Base-by-base conservation (phyloP, 1,140 invertebrate genomes). In the Polyergus mexicanus region DNA sequence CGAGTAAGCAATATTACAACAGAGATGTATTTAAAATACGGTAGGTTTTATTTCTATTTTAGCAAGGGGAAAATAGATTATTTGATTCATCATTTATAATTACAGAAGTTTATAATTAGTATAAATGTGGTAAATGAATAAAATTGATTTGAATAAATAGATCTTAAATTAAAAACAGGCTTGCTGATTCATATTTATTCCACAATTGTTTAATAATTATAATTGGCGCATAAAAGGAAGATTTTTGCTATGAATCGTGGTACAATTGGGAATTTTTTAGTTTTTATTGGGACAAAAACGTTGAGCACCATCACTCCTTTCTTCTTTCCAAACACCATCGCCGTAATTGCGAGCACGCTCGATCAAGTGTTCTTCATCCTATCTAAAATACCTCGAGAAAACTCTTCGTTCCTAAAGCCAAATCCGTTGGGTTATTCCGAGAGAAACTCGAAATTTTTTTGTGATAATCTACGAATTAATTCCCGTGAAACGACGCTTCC, bases 341-440 rank as follows among this genome's bases (percentile, higher is more conserved):
- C 86, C 87, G 77, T 89, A 89, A 89, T 89, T 89, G 76, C 88
- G 76, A 83, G 71, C 44, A 84, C 58, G 54, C 32, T 71, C 54
- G 47, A 88, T 88, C 87, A 83, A 89, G 65, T 44, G 41, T 84
- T 54, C 83, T 65, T 62, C 60, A 66, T 84, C 47, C 60, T 28
- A 77, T 22, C 54, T 47, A 71, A 56, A 71, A 71, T 71, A 81
- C 77, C 35, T 32, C 38, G 38, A 38, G 81, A 35, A 65, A 84
- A 62, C 56, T 35, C 54, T n/a, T 58, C 72, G 11, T 65, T 88
- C 51, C 58, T 77, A 47, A 77, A 83, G 88, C 58, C 16, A 84
- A 78, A 86, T 89, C 84, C 71, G 51, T 47, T 47, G 32, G 38
- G 3, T 44, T 47, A 62, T 66, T 11, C 32, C 4, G 22, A 68